Conservation (phyloP, 2,113 vertebrate genomes). For the Coracopsis vasa region DNA sequence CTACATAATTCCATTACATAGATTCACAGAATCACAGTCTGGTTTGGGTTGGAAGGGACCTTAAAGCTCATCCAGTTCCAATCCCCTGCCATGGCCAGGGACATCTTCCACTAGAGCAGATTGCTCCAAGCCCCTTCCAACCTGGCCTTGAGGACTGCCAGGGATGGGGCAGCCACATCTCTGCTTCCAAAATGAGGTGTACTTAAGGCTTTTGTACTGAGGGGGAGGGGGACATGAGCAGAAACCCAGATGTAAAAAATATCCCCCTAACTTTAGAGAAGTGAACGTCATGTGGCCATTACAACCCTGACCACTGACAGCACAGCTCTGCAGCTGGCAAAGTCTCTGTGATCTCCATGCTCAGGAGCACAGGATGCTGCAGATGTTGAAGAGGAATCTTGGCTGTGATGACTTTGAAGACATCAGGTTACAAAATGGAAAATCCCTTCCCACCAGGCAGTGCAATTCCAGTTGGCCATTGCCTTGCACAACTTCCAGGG, state of each 20-base stretch:
- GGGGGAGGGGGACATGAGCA: rapidly evolving
- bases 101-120: not conserved
- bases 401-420: not conserved
- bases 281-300: rapidly evolving
- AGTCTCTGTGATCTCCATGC: not conserved
- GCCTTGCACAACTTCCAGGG: not conserved
- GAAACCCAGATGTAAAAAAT: not conserved
- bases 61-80: not conserved
- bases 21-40: not conserved
- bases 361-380: not conserved
- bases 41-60: not conserved
- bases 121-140: not conserved
- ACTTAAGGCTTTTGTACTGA: not conserved
- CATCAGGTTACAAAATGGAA: not conserved
- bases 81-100: not conserved
- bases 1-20: not conserved
- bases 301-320: not conserved
- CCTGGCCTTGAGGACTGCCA: not conserved
- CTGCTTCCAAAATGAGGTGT: not conserved
- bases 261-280: not conserved
- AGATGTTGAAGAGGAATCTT: not conserved
- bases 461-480: not conserved
- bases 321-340: not conserved
- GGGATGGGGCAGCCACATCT: not conserved
- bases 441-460: not conserved